Conservation (phyloP, 2,797 vertebrate genomes). For the Danio kyathit region DNA sequence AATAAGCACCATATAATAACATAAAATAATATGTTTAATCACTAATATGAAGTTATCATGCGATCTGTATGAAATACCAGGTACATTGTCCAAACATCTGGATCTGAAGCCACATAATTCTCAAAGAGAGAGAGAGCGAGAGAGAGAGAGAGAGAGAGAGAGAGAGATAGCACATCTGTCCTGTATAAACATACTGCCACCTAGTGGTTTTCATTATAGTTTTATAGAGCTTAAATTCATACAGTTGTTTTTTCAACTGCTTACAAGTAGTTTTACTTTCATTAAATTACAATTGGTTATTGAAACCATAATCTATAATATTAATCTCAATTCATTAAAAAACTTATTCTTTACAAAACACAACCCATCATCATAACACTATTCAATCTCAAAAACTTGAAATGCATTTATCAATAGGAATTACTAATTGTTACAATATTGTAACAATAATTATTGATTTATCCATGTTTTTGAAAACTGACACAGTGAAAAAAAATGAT, state of each 20-base stretch:
- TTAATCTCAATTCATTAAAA: too few relatives aligned
- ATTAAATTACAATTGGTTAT: too few relatives aligned
- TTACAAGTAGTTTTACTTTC: too few relatives aligned
- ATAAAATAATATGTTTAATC: background rate
- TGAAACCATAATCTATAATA: too few relatives aligned
- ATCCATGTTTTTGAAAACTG: too few relatives aligned
- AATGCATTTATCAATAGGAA: too few relatives aligned
- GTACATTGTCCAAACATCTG: background rate
- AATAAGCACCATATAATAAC: background rate
- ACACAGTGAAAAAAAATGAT: too few relatives aligned
- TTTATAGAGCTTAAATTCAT: background rate
- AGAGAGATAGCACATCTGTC: background rate
- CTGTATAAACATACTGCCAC: conserved; percentile 29
- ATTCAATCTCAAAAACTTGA: too few relatives aligned
- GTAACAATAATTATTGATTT: too few relatives aligned
- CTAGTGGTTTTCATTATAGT: conserved; percentile 23
- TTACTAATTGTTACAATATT: too few relatives aligned
- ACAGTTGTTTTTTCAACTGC: background rate
- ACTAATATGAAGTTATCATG: background rate
- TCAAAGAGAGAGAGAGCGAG: conserved; percentile 15
- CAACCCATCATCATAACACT: too few relatives aligned
- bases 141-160: conserved; percentile 5
- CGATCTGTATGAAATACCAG: background rate
- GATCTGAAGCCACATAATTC: background rate
- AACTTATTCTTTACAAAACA: too few relatives aligned